These are phyloP conservation scores for Halcyon malimbica DNA, from an alignment of 2,113 vertebrate species.

Conservation along the genomic window DNA sequence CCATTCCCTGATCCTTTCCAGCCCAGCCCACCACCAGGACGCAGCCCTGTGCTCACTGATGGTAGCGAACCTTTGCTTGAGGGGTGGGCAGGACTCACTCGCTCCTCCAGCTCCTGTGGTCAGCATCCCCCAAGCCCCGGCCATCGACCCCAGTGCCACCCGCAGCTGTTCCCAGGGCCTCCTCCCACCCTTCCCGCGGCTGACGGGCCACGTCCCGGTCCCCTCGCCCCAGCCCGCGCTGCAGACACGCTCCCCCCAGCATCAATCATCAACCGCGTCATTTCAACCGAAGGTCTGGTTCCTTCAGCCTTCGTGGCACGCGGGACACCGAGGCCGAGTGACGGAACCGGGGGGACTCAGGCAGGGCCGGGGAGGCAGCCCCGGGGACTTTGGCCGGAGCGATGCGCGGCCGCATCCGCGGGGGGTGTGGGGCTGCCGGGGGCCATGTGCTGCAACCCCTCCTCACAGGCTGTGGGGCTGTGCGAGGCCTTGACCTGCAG, in stretches of 20 bases:
- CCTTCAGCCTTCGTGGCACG: not conserved
- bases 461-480: no score
- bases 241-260: not conserved
- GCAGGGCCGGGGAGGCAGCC: not conserved
- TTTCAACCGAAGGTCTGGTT: not conserved
- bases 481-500: no score
- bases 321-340: not conserved
- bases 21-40: fast-evolving
- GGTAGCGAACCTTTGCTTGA: fast-evolving
- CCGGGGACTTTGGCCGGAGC: not conserved
- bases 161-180: fast-evolving
- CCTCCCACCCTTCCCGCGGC: not conserved
- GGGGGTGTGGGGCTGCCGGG: no score
- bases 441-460: no score
- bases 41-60: not conserved
- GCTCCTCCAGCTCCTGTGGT: fast-evolving
- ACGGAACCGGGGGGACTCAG: no score
- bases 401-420: no score
- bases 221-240: fast-evolving
- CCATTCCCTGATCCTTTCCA: not conserved
- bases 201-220: not conserved
- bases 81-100: fast-evolving
- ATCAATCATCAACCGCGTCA: not conserved
- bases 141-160: not conserved
- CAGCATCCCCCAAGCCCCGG: no score